phyloP scores from a whole-genome alignment of 2,888 invertebrate genomes.

The Dynastes grantii region DNA sequence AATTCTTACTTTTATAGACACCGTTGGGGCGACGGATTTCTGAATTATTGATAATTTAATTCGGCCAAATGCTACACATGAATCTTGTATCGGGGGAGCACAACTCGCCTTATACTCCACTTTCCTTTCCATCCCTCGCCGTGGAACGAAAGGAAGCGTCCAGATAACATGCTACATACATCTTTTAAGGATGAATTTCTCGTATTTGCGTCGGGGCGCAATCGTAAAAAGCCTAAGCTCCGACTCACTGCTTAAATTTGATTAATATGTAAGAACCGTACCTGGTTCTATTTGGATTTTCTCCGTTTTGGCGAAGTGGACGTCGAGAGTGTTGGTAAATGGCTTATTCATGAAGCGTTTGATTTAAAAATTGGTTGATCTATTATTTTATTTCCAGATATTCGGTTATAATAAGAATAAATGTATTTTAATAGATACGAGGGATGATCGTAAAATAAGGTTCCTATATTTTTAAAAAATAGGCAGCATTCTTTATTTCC shows the following conservation, averaged over 20 bases:
- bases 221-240: conserved; percentile 26
- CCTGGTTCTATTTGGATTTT: background rate
- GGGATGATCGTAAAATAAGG: no score
- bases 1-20: conserved; percentile 62
- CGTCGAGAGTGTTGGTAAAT: background rate
- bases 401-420: no score
- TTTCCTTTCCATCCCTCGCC: background rate
- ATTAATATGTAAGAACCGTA: conserved; percentile 18
- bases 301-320: background rate
- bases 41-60: conserved; percentile 71
- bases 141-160: background rate
- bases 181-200: conserved; percentile 25
- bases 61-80: conserved; percentile 68
- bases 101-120: background rate
- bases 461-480: no score
- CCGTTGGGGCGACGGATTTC: conserved; percentile 63
- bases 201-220: conserved; percentile 8
- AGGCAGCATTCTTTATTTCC: no score
- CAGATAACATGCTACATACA: conserved; percentile 22
- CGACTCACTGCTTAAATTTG: conserved; percentile 3
- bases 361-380: no score
- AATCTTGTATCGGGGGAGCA: conserved; percentile 63
- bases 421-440: no score
- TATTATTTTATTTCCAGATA: no score
- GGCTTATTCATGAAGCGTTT: no score